Base-by-base conservation (phyloP, 2,888 invertebrate species). In the Sminthurinus aureus region DNA sequence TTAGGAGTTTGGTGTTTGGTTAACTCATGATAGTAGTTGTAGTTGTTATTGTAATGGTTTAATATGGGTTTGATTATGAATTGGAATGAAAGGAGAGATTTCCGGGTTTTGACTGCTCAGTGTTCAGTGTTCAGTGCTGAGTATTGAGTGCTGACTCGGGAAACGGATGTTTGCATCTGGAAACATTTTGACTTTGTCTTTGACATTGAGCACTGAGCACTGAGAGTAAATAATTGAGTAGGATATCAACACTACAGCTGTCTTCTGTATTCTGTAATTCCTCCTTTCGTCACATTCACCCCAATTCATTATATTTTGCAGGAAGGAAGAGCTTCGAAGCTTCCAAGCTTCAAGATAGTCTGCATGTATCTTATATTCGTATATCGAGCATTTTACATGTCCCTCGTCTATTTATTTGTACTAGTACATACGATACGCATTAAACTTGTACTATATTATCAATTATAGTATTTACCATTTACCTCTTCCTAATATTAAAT, bases 141-240 rank as follows among this genome's bases (percentile, higher is more conserved):
- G 6, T 38, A 6, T 38, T 38, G 18, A 58, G 9, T 2, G 58
- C 1, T 0, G 58, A 58, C 2, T 0, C 4, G 26, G 24, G 24
- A 71, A 52, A 58, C 76, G 76, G 76, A 76, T 76, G 76, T 76
- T 58, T 20, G 50, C 76, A 76, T 58, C 50, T 76, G 76, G 76
- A 76, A 58, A 58, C 58, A 15, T 58, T 58, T 58, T 58, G 58
- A 58, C 58, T 58, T 20, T 69, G n/a, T 69, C 22, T 71, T 3
- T 22, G 71, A 71, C 71, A 38, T 38, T 38, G 38, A 38, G n/a
- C n/a, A n/a, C n/a, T n/a, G n/a, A n/a, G n/a, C 38, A 4, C 38
- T 38, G 3, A 1, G 38, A 38, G 38, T 38, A 13, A 71, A 71
- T 71, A 71, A 71, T 71, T 22, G 71, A 71, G 24, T 24, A 71